Evolutionary conservation across 2,888 invertebrate genomes (phyloP), one percentile per base, ranked within the genome.

Genomic region (Fragum sueziense): DNA sequence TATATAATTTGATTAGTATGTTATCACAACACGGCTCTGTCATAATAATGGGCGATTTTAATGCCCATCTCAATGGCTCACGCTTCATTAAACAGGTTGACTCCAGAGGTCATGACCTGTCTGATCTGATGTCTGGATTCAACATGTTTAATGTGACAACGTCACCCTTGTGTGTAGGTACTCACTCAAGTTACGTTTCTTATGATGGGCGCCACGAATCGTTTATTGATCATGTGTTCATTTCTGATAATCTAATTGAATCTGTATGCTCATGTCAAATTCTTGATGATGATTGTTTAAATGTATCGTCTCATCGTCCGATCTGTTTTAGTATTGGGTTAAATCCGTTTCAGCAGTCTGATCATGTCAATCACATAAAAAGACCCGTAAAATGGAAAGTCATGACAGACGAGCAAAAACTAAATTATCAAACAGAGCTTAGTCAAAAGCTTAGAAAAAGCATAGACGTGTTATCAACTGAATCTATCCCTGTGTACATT

Each of bases 281-380:
- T 31, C 25, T 27, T 52, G 25, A 51, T 70, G 70, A 31, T 54
- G n/a, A 70, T 54, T 70, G 70, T 33, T 54, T 70, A 31, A 70
- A 70, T 70, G 68, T 68, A 22, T 68, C 68, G 11, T 47, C 41
- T 3, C 68, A 68, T 29, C 33, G 68, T 7, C 41, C 41, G 25
- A 41, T 61, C 31, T 11, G 14, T 3, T 27, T 14, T 29, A 11
- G 17, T 4, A 25, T 61, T 7, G 67, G 29, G 25, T 6, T 31
- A 20, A 22, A 7, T 29, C 7, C 27, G 52, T 52, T 52, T 34
- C 25, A 67, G 34, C 25, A 17, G 25, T 22, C 14, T 37, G 20
- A 9, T 25, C 20, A 20, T 7, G 4, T 22, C 9, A 11, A 37
- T 14, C 41, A 17, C 3, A 14, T 65, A 34, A 27, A 17, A 6